phyloP scores from a whole-genome alignment of 2,113 vertebrate species.

The Eptatretus burgeri region DNA sequence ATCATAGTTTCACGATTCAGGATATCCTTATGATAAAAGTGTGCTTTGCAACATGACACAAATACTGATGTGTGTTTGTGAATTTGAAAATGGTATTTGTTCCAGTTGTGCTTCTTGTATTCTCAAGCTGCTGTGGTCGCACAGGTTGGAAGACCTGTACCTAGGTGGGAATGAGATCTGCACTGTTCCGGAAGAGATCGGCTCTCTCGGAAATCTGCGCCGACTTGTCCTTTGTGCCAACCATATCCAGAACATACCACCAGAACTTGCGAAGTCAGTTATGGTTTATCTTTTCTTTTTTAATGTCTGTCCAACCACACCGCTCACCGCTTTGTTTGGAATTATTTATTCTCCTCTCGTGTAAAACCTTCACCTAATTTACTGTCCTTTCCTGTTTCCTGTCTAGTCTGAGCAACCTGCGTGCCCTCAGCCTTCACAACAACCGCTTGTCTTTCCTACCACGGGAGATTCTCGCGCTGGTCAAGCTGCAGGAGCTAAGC shows the following conservation, averaged over 20 bases:
- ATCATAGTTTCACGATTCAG: too few species aligned
- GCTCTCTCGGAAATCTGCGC: slow-evolving; percentile 49
- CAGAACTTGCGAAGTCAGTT: slow-evolving; percentile 69
- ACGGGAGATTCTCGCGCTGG: slow-evolving; percentile 61
- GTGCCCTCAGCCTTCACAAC: slow-evolving; percentile 83
- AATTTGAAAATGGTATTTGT: too few species aligned
- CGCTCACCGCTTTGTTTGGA: too few species aligned
- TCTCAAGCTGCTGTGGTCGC: slow-evolving; percentile 5
- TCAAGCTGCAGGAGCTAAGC: slow-evolving; percentile 72
- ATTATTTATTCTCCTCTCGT: too few species aligned
- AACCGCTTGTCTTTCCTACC: slow-evolving; percentile 82
- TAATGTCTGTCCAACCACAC: too few species aligned
- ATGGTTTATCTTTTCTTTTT: neutral
- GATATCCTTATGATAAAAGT: too few species aligned
- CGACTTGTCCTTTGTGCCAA: slow-evolving; percentile 88
- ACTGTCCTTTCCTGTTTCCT: neutral
- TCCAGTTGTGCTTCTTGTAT: too few species aligned
- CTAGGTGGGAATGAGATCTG: slow-evolving; percentile 83
- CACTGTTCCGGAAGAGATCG: slow-evolving; percentile 63
- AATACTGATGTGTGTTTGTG: too few species aligned
- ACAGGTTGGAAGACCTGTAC: slow-evolving; percentile 73
- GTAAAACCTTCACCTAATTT: neutral
- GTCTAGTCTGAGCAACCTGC: slow-evolving; percentile 49
- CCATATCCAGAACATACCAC: slow-evolving; percentile 79
- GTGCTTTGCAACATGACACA: too few species aligned